phyloP scores from a whole-genome alignment of 2,113 vertebrate species.

The Takifugu flavidus region DNA sequence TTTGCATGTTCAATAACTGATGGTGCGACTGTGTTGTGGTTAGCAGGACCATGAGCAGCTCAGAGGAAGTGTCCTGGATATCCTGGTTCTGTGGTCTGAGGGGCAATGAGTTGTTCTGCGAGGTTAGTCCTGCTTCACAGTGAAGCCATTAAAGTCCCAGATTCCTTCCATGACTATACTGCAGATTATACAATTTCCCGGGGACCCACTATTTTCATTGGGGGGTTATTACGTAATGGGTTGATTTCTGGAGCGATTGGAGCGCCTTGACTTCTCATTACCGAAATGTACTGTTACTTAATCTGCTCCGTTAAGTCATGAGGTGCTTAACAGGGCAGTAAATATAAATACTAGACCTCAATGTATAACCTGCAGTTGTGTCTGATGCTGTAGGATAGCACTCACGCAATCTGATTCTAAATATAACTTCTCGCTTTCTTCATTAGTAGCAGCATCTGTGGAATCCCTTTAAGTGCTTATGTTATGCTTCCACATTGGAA shows the following conservation, averaged over 20 bases:
- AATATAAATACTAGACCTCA: not conserved
- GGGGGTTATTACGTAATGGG: no score
- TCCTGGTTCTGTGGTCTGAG: conserved; percentile 93
- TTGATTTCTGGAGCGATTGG: no score
- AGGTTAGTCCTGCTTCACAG: conserved; percentile 66
- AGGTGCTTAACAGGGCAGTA: not conserved
- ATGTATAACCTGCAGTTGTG: not conserved
- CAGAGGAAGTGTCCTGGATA: conserved; percentile 93
- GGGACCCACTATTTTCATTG: no score
- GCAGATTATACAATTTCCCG: no score
- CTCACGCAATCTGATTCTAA: conserved; percentile 21
- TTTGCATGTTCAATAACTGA: not conserved
- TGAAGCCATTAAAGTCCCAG: no score
- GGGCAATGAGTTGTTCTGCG: conserved; percentile 91
- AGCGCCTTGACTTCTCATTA: no score
- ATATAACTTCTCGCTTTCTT: conserved; percentile 26
- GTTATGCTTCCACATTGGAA: conserved; percentile 16
- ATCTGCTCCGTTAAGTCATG: no score
- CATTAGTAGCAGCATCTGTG: conserved; percentile 19
- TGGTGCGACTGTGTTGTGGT: conserved; percentile 12
- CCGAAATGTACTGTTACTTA: no score
- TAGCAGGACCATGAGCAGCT: conserved; percentile 84
- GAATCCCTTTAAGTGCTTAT: conserved; percentile 44
- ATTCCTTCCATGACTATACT: no score
- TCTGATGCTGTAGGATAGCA: not conserved